phyloP scores from a whole-genome alignment of 2,888 invertebrate species.

The Cinara cedri region DNA sequence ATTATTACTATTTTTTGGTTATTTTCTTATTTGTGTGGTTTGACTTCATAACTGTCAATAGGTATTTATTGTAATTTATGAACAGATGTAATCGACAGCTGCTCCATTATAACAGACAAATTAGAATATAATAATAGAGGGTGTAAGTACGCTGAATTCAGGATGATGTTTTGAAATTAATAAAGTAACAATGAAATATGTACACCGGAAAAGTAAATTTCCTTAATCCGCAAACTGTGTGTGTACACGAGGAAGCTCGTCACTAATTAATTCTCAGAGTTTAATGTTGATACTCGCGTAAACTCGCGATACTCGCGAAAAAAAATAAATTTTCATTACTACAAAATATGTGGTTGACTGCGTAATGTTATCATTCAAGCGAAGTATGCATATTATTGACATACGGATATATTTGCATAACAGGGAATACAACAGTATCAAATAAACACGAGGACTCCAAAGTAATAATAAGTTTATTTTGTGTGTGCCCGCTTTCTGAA shows the following conservation, averaged over 20 bases:
- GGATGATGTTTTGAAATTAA: background rate
- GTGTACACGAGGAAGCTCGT: too few species aligned
- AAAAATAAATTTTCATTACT: background rate
- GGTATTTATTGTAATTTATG: background rate
- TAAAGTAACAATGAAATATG: background rate
- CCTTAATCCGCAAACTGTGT: background rate
- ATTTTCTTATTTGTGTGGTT: too few species aligned
- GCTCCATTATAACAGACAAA: background rate
- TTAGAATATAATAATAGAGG: background rate
- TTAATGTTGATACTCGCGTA: too few species aligned
- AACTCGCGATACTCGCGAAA: background rate
- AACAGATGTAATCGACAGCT: background rate
- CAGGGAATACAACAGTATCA: background rate
- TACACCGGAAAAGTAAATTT: background rate
- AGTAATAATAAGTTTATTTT: too few species aligned
- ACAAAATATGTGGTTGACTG: background rate
- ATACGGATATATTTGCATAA: background rate
- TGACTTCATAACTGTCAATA: too few species aligned
- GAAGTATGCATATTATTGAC: background rate
- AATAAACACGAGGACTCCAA: background rate
- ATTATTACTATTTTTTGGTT: too few species aligned
- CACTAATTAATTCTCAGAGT: too few species aligned
- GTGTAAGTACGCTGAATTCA: background rate
- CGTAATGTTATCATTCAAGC: background rate
- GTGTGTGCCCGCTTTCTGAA: too few species aligned